Percentiles rank a stretch among this genome's conserved stretches.
Evolutionary conservation across 2,888 invertebrate genomes (phyloP).

Genomic region (Psococerastis gibbosa): DNA sequence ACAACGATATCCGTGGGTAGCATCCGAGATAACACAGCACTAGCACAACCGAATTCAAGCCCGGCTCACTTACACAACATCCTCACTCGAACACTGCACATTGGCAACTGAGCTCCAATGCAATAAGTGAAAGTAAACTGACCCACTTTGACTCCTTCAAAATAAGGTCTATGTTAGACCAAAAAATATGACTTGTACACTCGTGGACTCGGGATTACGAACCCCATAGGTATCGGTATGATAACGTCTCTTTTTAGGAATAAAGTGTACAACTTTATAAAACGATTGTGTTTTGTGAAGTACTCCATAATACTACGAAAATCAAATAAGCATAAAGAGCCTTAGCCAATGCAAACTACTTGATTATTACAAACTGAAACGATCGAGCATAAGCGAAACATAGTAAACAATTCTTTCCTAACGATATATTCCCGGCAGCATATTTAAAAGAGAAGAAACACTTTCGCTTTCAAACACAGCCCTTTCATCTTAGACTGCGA

Average conservation of each 20-base stretch:
- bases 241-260: not conserved
- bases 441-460: not conserved
- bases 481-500: not conserved
- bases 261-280: conserved; percentile 8
- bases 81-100: not conserved
- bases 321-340: conserved; percentile 11
- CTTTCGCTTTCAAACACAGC: conserved; percentile 4
- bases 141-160: conserved; percentile 76
- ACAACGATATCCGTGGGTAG: too few relatives aligned
- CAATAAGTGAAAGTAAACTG: conserved; percentile 79
- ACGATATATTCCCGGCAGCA: not conserved
- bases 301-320: conserved; percentile 10
- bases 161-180: conserved; percentile 84
- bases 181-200: conserved; percentile 12
- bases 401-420: not conserved
- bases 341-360: conserved; percentile 6
- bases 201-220: not conserved
- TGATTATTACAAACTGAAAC: not conserved
- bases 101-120: conserved; percentile 29
- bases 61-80: too few relatives aligned
- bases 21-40: too few relatives aligned
- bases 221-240: too few relatives aligned
- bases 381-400: not conserved
- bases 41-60: too few relatives aligned
- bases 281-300: conserved; percentile 9